Conservation (phyloP, 92 coral and sea anemone genomes). For the Porites cylindrica region DNA sequence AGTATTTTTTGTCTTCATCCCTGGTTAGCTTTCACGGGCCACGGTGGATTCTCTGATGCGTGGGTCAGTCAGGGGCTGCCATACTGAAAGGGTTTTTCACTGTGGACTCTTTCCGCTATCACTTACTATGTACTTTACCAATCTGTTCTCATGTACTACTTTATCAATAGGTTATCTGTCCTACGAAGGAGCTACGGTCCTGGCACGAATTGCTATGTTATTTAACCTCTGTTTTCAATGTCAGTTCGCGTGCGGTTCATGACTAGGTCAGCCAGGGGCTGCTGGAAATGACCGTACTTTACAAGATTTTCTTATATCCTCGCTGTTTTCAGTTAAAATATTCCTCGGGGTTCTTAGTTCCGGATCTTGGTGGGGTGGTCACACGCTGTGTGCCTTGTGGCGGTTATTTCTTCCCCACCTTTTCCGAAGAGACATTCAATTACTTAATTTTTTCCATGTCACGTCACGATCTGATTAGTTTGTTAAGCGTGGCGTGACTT, state of each 20-base stretch:
- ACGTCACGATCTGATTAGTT: no score
- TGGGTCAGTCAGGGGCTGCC: no score
- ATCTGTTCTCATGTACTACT: neutral
- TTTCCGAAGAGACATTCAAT: neutral
- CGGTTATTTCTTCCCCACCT: neutral
- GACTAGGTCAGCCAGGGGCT: conserved; percentile 21
- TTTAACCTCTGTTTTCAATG: conserved; percentile 8
- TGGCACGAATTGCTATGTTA: neutral
- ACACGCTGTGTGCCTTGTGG: conserved; percentile 10
- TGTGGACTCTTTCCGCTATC: neutral
- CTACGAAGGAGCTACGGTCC: neutral
- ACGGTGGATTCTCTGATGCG: neutral
- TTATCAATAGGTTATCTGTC: neutral
- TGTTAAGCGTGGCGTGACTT: neutral
- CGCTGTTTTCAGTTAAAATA: conserved; percentile 5
- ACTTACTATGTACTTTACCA: conserved; percentile 3
- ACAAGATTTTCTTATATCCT: neutral
- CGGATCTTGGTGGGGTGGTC: conserved; percentile 8
- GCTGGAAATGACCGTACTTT: neutral
- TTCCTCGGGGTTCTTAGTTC: conserved; percentile 5
- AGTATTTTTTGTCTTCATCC: conserved; percentile 12
- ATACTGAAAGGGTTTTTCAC: no score
- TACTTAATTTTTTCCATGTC: no score
- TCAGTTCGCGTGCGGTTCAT: conserved; percentile 15
- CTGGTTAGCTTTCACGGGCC: neutral